phyloP scores from a whole-genome alignment of 1,140 invertebrate species.

The Artemia franciscana region DNA sequence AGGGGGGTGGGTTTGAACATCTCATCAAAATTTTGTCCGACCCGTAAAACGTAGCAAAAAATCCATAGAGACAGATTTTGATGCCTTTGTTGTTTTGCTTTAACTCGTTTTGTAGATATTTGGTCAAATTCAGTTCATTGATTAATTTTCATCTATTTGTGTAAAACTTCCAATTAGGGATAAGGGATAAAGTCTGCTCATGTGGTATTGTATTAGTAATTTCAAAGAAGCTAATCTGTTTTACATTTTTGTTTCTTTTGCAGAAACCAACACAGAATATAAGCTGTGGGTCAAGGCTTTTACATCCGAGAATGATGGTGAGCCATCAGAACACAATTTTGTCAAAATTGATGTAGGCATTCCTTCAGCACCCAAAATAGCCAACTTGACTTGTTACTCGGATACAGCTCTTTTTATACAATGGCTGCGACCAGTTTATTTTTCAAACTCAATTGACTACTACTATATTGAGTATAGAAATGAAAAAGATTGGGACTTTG shows the following conservation, averaged over 20 bases:
- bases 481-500: conserved; percentile 29
- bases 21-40: no score
- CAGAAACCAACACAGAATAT: conserved; percentile 57
- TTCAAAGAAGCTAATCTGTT: no score
- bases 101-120: no score
- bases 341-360: conserved; percentile 54
- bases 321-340: conserved; percentile 39
- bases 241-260: conserved; percentile 18
- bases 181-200: no score
- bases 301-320: conserved; percentile 42
- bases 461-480: conserved; percentile 44
- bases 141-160: no score
- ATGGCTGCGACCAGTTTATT: conserved; percentile 47
- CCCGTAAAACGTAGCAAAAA: no score
- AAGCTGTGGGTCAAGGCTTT: conserved; percentile 62
- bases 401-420: conserved; percentile 49
- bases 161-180: no score
- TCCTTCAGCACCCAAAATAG: conserved; percentile 47
- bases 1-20: no score
- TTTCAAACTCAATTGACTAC: conserved; percentile 47
- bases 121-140: no score
- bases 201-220: no score
- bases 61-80: no score
- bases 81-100: no score
- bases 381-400: conserved; percentile 54